Percentiles rank a stretch among this genome's conserved stretches.
phyloP scores from a whole-genome alignment of 2,888 invertebrate species.

The Trisateles emortualis region DNA sequence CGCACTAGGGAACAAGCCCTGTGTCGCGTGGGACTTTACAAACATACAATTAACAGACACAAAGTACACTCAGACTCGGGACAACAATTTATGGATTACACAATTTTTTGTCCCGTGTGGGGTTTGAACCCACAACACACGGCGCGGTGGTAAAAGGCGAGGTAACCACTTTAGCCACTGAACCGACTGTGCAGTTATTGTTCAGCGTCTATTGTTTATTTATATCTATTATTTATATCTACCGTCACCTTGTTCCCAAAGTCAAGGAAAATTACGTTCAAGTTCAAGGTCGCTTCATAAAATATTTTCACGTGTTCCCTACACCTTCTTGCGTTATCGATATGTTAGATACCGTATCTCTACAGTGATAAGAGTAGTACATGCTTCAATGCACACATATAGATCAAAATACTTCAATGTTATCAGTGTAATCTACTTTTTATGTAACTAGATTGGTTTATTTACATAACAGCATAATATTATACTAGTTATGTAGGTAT shows the following conservation, averaged over 20 bases:
- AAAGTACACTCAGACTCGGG: too few species aligned
- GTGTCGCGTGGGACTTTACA: too few species aligned
- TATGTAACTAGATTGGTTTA: neutral
- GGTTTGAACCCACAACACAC: too few species aligned
- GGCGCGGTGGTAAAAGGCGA: too few species aligned
- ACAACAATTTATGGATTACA: too few species aligned
- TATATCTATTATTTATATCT: neutral
- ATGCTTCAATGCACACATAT: too few species aligned
- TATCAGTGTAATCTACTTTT: constrained; percentile 2
- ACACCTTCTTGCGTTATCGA: neutral
- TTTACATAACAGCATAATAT: neutral
- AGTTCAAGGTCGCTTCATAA: constrained; percentile 39
- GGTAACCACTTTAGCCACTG: too few species aligned
- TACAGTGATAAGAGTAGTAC: constrained; percentile 1
- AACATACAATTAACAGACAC: too few species aligned
- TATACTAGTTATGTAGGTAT: neutral
- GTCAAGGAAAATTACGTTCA: constrained; percentile 46
- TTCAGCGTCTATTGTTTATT: too few species aligned
- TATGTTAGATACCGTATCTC: neutral
- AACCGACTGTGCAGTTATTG: too few species aligned
- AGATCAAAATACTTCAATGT: neutral
- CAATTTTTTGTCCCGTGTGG: too few species aligned
- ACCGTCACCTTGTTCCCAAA: constrained; percentile 41
- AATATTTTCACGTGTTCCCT: constrained; percentile 1
- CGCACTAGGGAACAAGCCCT: too few species aligned